Evolutionary conservation across 1,140 invertebrate species (phyloP).

Genomic region (Limonius californicus): DNA sequence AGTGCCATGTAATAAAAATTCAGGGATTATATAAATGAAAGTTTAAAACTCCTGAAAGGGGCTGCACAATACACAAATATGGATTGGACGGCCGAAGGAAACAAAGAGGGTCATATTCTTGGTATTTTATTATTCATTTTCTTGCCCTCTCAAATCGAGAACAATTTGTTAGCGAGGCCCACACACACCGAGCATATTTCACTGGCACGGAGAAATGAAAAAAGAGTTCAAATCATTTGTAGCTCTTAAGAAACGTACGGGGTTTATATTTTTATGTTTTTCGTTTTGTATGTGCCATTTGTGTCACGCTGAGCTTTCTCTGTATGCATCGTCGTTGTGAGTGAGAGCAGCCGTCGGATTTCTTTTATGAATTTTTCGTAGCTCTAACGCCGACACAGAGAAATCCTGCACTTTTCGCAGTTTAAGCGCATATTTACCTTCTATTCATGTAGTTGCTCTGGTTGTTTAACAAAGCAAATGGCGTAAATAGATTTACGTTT

Average conservation of each 20-base stretch:
- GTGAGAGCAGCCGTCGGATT: slow-evolving; percentile 5
- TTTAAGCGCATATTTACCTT: not conserved
- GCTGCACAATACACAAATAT: not conserved
- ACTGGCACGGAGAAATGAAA: slow-evolving; percentile 3
- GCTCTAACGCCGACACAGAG: slow-evolving; percentile 1
- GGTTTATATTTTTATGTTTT: slow-evolving; percentile 14
- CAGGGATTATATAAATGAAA: too few relatives aligned
- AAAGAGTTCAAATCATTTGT: slow-evolving; percentile 7
- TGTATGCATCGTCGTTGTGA: slow-evolving; percentile 1
- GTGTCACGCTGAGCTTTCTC: not conserved
- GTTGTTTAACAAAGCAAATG: slow-evolving; percentile 6
- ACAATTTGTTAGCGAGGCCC: slow-evolving; percentile 16
- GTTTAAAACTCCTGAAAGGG: too few relatives aligned
- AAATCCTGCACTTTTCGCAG: not conserved
- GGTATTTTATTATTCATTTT: slow-evolving; percentile 21
- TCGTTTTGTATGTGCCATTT: slow-evolving; percentile 8
- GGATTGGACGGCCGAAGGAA: not conserved
- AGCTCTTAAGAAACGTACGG: slow-evolving; percentile 7
- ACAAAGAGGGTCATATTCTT: not conserved
- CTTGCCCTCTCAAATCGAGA: slow-evolving; percentile 11
- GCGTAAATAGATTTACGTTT: not conserved
- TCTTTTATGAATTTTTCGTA: slow-evolving; percentile 5
- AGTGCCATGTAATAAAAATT: too few relatives aligned
- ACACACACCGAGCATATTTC: slow-evolving; percentile 5
- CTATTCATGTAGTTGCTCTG: not conserved